Conservation (phyloP, 2,113 vertebrate species). For the Petrocephalus microphthalmus region DNA sequence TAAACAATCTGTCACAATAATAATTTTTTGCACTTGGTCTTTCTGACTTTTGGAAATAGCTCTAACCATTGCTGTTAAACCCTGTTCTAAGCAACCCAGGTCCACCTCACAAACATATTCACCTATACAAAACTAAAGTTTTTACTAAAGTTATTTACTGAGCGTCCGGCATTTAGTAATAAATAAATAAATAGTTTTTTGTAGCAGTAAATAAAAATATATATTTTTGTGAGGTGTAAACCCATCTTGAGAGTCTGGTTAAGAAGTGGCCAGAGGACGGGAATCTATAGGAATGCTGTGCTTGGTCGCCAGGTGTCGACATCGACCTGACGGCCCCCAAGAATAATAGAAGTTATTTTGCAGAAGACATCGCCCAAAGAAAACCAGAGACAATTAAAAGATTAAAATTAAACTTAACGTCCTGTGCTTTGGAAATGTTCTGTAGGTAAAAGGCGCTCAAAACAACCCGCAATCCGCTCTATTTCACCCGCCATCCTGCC, state of each 20-base stretch:
- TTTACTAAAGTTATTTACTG: background rate
- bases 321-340: background rate
- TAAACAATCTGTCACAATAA: too few species aligned
- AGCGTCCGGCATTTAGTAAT: background rate
- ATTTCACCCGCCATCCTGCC: background rate
- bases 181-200: background rate
- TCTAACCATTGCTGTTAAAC: background rate
- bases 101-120: background rate
- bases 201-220: background rate
- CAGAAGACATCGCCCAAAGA: background rate
- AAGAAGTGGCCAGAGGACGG: background rate
- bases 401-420: background rate
- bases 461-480: background rate
- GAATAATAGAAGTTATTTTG: background rate
- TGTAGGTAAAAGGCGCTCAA: background rate
- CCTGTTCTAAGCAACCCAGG: background rate
- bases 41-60: background rate
- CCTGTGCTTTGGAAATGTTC: background rate
- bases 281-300: background rate
- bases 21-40: background rate
- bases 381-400: background rate
- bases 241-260: background rate
- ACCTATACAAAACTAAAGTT: background rate
- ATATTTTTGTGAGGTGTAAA: background rate
- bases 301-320: background rate